Base-by-base conservation (phyloP, 2,888 invertebrate genomes). In the Epirrhoe alternata region DNA sequence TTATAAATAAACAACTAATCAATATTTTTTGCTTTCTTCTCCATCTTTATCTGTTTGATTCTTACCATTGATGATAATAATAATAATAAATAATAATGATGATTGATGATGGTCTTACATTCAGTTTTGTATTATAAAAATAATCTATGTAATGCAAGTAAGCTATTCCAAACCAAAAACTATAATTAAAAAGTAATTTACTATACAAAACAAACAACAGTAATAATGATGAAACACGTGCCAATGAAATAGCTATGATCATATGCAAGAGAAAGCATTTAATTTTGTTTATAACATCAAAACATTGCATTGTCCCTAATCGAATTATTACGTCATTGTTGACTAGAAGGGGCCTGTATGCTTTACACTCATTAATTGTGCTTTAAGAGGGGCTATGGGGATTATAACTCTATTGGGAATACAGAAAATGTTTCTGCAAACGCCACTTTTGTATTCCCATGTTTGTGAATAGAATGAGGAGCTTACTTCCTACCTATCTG, bases 341-440 rank as follows among this genome's bases (percentile, higher is more conserved):
- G 84, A 86, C 83, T 87, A 81, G 88, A 88, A 88, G 89, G 88
- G 81, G 33, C 12, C 38, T 24, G 1, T 24, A 12, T 42, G 83
- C 86, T 86, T 85, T 85, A 88, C 87, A 88, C 79, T 86, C 91
- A 92, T 92, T 92, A 89, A 91, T 89, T 89, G 90, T 89, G 78
- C 82, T 84, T 88, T 88, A 90, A 80, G 77, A 86, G 84, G 88
- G 89, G 78, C 80, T 73, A 75, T 82, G 83, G 86, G 87, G 85
- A 85, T 85, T 83, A 83, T 75, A 77, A 75, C 79, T 75, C 82
- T 74, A 75, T 71, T 76, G 88, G 88, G 89, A 82, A 83, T 80
- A 75, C 69, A 75, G 81, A 80, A 86, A n/a, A 91, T 92, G 90
- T 90, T 86, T 83, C 83, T 78, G 73, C 87, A 89, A 91, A 86